Base-by-base conservation (phyloP, 2,113 vertebrate species). In the Motacilla tschutschensis region DNA sequence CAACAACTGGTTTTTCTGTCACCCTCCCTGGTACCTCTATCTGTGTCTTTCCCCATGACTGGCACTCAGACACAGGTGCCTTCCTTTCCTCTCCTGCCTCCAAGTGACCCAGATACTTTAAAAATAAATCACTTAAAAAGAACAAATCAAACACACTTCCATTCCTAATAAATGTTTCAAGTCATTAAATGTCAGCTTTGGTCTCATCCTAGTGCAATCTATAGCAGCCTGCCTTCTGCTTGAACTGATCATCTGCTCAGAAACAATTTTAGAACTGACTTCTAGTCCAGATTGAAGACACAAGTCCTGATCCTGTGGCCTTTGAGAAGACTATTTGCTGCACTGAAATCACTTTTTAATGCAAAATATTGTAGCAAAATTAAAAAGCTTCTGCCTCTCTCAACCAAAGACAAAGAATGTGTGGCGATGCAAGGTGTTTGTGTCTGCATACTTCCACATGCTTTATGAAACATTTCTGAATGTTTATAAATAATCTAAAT, bases 201-300 rank as follows among this genome's bases (percentile, higher is more conserved):
- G 73, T 74, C 33, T 55, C 44, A 51, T 71, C 44, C 36, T 44
- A 13, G 21, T 51, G n/a, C n/a, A 72, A 31, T 82, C 79, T 53
- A 41, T 44, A 77, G 48, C 47, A 89, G 51, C 38, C 44, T 83
- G 36, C 40, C 64, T 87, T 79, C 72, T 90, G 36, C 48, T 74
- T 46, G 33, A 76, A 73, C 51, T 25, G 73, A 77, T 79, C 69
- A 71, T 73, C 64, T 89, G 70, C 65, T 87, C 36, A 77, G 57
- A 85, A 77, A 73, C n/a, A 74, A 64, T 70, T 83, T 82, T 66
- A 87, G 35, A 82, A 88, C 6, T 77, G 38, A 73, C 17, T 93
- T 87, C 51, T 35, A 66, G 55, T 54, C 26, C 55, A 76, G 40
- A 87, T 1, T 83, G 64, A 82, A 82, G 57, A 86, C 2, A 16